Evolutionary conservation across 1,140 invertebrate species (phyloP).

Genomic region (Onthophagus taurus): DNA sequence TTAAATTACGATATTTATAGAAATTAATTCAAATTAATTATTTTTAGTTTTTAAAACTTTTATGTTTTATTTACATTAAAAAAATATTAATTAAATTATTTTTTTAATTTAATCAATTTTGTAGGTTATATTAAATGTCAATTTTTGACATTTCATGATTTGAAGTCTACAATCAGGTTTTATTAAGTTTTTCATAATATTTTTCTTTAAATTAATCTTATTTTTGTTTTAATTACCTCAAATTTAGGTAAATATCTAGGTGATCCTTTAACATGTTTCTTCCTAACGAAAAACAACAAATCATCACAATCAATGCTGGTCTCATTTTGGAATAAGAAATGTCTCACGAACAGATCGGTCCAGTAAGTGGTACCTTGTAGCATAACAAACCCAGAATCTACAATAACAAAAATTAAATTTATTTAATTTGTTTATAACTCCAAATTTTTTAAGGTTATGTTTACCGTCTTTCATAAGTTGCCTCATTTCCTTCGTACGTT

Average conservation of each 20-base stretch:
- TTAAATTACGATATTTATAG: no score
- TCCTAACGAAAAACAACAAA: conserved; percentile 90
- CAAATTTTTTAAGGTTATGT: conserved; percentile 18
- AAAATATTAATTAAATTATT: no score
- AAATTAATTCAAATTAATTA: no score
- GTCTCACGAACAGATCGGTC: conserved; percentile 90
- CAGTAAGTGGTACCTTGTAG: conserved; percentile 89
- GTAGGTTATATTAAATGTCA: neutral
- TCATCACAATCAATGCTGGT: conserved; percentile 83
- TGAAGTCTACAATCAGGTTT: no score
- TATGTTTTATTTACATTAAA: no score
- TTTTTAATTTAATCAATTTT: no score
- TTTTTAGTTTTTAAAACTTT: no score
- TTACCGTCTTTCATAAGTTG: conserved; percentile 77
- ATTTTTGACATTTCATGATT: no score
- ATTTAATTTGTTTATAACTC: neutral
- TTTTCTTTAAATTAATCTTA: neutral
- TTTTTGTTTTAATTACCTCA: conserved; percentile 49
- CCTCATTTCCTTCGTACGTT: conserved; percentile 79
- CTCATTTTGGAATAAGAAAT: conserved; percentile 85
- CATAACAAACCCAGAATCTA: conserved; percentile 84
- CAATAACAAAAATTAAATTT: conserved; percentile 29
- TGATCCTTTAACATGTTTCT: conserved; percentile 78
- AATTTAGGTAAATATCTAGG: conserved; percentile 80
- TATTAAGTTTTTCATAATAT: no score